These are phyloP conservation scores for Oncorhynchus mykiss DNA, from an alignment of 2,113 vertebrate genomes.

Conservation along the genomic window DNA sequence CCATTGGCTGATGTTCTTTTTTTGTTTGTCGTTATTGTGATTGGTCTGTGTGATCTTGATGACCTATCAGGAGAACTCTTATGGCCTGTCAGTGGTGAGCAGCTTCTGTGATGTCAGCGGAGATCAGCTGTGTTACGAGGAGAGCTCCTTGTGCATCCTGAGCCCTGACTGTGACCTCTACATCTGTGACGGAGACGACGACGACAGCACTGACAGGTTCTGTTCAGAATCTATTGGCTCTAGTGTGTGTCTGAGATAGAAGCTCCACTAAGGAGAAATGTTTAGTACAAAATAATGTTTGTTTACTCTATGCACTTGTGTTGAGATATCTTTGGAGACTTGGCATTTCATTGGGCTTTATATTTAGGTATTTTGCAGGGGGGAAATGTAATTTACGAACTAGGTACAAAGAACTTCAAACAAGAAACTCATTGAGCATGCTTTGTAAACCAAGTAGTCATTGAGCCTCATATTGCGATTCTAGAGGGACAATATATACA, in stretches of 20 bases:
- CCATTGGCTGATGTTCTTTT: background rate
- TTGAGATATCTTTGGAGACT: too few species aligned
- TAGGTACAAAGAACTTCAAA: too few species aligned
- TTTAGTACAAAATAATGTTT: too few species aligned
- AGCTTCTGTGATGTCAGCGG: constrained; percentile 63
- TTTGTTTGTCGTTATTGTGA: constrained; percentile 12
- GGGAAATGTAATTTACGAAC: too few species aligned
- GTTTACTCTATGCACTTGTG: too few species aligned
- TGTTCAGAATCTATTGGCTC: background rate
- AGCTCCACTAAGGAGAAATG: too few species aligned
- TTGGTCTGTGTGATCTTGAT: constrained; percentile 33
- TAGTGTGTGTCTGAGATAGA: too few species aligned
- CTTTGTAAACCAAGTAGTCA: background rate
- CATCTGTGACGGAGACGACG: constrained; percentile 69
- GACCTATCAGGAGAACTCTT: constrained; percentile 72
- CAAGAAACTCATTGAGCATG: background rate
- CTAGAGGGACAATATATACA: background rate
- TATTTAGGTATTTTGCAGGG: too few species aligned
- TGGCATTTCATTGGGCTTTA: too few species aligned
- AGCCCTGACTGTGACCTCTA: constrained; percentile 79
- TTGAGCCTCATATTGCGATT: too few species aligned
- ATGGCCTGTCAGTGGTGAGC: constrained; percentile 71
- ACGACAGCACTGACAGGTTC: constrained; percentile 76
- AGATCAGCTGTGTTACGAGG: constrained; percentile 57
- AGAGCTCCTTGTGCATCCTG: constrained; percentile 73